Conservation (phyloP, 2,888 invertebrate species). For the Clusia tigrina region DNA sequence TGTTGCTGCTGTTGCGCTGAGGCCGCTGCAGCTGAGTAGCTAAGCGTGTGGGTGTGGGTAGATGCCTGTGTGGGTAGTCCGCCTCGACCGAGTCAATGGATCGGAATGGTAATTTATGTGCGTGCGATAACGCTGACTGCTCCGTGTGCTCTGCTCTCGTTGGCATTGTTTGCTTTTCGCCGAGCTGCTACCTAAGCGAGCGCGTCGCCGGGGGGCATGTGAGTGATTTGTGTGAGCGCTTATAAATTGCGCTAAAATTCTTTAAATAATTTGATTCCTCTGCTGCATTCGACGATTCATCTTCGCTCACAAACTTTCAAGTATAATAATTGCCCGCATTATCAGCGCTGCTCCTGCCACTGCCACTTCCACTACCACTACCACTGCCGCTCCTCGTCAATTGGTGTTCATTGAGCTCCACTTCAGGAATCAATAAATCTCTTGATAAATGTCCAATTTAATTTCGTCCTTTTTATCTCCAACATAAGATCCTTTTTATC, state of each 20-base stretch:
- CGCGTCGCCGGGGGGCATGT: not conserved
- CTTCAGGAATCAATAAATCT: conserved; percentile 58
- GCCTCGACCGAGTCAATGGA: not conserved
- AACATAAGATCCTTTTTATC: conserved; percentile 26
- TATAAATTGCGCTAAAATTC: conserved; percentile 4
- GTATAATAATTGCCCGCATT: conserved; percentile 29
- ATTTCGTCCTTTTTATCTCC: conserved; percentile 56
- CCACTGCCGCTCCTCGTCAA: too few species aligned
- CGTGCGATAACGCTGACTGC: conserved; percentile 23
- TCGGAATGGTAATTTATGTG: conserved; percentile 28
- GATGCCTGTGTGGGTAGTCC: too few species aligned
- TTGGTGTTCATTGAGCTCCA: conserved; percentile 18
- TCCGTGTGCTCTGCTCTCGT: conserved; percentile 1
- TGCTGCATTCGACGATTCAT: too few species aligned
- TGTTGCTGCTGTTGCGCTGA: not conserved
- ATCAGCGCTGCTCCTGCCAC: too few species aligned
- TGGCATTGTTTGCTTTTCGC: conserved; percentile 6
- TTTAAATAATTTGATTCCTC: conserved; percentile 11
- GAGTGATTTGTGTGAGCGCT: not conserved
- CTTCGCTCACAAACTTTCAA: conserved; percentile 18
- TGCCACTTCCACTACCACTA: too few species aligned
- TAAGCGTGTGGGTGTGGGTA: too few species aligned
- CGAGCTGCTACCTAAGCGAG: not conserved
- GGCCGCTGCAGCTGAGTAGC: conserved; percentile 12
- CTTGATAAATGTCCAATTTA: conserved; percentile 61